Percentiles rank a stretch among this genome's conserved stretches.
These are phyloP conservation scores for Brachionus koreanus DNA, from an alignment of 1,140 invertebrate species.

Conservation along the genomic window DNA sequence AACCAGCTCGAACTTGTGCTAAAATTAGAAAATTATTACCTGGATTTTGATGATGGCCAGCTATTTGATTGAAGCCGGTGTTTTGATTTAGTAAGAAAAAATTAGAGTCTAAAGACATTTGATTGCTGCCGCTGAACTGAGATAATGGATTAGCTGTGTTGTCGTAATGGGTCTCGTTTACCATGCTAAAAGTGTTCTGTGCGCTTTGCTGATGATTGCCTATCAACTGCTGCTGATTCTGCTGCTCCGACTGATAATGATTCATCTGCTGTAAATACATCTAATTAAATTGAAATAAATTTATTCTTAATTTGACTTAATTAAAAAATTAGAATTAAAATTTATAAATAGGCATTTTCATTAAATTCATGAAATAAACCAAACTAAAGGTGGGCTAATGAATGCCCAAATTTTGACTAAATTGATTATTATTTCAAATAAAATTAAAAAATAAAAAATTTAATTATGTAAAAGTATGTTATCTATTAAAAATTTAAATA, in stretches of 20 bases:
- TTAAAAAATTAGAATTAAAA: no score
- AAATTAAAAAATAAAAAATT: slow-evolving; percentile 2
- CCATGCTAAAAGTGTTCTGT: background rate
- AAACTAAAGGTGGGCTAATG: background rate
- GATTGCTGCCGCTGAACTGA: background rate
- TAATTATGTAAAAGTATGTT: background rate
- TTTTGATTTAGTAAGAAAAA: slow-evolving; percentile 14
- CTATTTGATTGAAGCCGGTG: background rate
- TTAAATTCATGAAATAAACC: background rate
- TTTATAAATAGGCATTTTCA: background rate
- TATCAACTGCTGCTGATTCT: background rate
- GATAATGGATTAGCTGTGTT: background rate
- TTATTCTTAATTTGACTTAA: background rate
- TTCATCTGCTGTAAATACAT: slow-evolving; percentile 17
- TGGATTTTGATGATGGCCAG: background rate
- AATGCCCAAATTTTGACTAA: background rate
- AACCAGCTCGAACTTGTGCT: background rate
- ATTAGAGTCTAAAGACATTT: background rate
- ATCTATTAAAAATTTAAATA: background rate
- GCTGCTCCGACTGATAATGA: background rate
- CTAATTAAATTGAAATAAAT: background rate
- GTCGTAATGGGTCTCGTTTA: background rate
- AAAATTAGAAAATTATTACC: background rate
- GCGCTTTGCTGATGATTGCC: background rate
- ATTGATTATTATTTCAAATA: background rate